Percentiles rank a stretch among this genome's conserved stretches.
Evolutionary conservation across 2,888 invertebrate genomes (phyloP).

Genomic region (Pseudococcus jackbeardsleyi): DNA sequence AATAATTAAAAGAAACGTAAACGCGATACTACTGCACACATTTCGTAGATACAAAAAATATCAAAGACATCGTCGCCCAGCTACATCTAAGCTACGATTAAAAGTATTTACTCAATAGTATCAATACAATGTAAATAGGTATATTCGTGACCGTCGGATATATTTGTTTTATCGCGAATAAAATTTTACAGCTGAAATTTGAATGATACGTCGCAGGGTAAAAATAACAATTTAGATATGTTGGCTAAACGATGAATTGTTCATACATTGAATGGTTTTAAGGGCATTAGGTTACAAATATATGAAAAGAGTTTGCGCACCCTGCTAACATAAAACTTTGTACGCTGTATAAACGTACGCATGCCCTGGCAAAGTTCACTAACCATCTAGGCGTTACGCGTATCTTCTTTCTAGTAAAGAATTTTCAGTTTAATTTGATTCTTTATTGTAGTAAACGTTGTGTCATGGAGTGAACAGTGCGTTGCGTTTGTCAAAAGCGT

Average conservation of each 20-base stretch:
- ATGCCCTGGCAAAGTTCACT: constrained; percentile 57
- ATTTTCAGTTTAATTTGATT: constrained; percentile 56
- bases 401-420: constrained; percentile 55
- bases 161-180: neutral
- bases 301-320: constrained; percentile 42
- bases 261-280: constrained; percentile 51
- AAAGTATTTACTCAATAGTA: too few relatives aligned
- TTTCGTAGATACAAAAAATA: too few relatives aligned
- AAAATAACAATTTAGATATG: constrained; percentile 49
- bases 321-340: constrained; percentile 39
- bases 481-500: neutral
- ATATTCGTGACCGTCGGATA: neutral
- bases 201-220: neutral
- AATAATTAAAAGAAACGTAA: too few relatives aligned
- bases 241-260: constrained; percentile 38
- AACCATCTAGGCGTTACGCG: constrained; percentile 60
- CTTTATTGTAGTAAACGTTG: constrained; percentile 33
- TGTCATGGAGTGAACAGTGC: constrained; percentile 36
- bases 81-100: too few relatives aligned
- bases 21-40: too few relatives aligned
- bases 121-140: neutral
- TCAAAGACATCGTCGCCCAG: too few relatives aligned
- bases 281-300: constrained; percentile 51
- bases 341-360: constrained; percentile 48
- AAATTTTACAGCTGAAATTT: constrained; percentile 33